Evolutionary conservation across 2,888 invertebrate species (phyloP).

Genomic region (Chymomyza caudatula): DNA sequence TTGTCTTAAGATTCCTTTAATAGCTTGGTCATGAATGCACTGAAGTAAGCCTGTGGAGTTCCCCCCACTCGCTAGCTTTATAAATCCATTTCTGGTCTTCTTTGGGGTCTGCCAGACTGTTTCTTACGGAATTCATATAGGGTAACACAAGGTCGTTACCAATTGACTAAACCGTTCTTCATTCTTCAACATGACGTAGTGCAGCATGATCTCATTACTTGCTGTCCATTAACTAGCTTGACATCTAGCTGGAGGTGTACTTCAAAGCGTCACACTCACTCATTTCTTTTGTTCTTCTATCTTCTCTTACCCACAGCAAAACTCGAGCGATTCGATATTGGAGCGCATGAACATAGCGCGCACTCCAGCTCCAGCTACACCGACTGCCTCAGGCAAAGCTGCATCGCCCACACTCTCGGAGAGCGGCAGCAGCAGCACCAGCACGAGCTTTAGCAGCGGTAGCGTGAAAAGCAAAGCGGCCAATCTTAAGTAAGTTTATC

Average conservation of each 20-base stretch:
- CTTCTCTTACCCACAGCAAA: constrained; percentile 74
- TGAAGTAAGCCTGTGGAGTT: too few relatives aligned
- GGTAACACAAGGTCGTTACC: background rate
- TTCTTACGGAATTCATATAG: too few relatives aligned
- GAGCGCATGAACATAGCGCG: constrained; percentile 74
- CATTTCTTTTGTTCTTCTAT: background rate
- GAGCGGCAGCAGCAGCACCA: constrained; percentile 68
- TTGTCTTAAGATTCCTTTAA: background rate
- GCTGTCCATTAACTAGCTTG: background rate
- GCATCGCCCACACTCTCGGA: constrained; percentile 75
- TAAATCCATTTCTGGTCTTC: too few relatives aligned
- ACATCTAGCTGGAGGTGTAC: background rate
- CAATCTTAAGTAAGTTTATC: constrained; percentile 74
- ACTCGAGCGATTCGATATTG: constrained; percentile 82
- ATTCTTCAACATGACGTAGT: background rate
- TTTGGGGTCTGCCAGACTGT: too few relatives aligned
- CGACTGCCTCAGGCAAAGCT: constrained; percentile 56
- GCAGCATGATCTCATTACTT: background rate
- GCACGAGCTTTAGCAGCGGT: constrained; percentile 52
- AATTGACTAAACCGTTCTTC: background rate
- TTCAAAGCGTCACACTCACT: background rate
- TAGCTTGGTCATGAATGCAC: background rate
- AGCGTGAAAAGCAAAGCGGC: constrained; percentile 77
- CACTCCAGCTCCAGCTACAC: constrained; percentile 38
- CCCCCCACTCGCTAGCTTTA: too few relatives aligned